Evolutionary conservation across 2,888 invertebrate species (phyloP), one percentile per base, ranked within the genome.

Genomic region (Oxycera nigricornis): DNA sequence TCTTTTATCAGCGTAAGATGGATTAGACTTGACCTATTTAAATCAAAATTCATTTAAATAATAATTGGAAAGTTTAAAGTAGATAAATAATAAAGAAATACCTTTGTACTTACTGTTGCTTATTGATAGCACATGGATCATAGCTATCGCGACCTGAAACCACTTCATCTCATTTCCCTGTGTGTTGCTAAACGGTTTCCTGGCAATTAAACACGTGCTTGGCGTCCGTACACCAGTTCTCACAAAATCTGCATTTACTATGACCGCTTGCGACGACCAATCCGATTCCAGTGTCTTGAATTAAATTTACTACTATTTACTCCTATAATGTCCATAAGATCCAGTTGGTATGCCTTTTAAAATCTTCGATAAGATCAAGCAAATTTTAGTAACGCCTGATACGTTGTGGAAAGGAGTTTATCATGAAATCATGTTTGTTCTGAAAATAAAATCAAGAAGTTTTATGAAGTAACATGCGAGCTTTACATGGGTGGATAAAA

Each of bases 101-200:
- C n/a, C n/a, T n/a, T n/a, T n/a, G n/a, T 79, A 84, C 84, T 84
- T 82, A 84, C 84, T 84, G 82, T 84, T 83, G 83, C 84, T 83
- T 82, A 84, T 82, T 84, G 84, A 84, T 84, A 84, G 84, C 84
- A 84, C 84, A 82, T 84, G 83, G 82, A 85, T 84, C 84, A 84
- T 84, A 82, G 84, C 84, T 83, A 84, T 83, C 83, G 84, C 83
- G 82, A 83, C 84, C 84, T 84, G 84, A 84, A 85, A 85, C 85
- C 84, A 85, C 85, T 85, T 85, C 85, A 85, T 85, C 83, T 85
- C 85, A 85, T 85, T 83, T 85, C 85, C 84, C 84, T 83, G 80
- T 84, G 22, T 26, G 46, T 55, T 55, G 39, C 35, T 31, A 31
- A 55, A 72, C 50, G 68, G 68, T 68, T 46, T 46, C 28, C 68